Conservation (phyloP, 92 coral and sea anemone genomes). For the Porites cylindrica region DNA sequence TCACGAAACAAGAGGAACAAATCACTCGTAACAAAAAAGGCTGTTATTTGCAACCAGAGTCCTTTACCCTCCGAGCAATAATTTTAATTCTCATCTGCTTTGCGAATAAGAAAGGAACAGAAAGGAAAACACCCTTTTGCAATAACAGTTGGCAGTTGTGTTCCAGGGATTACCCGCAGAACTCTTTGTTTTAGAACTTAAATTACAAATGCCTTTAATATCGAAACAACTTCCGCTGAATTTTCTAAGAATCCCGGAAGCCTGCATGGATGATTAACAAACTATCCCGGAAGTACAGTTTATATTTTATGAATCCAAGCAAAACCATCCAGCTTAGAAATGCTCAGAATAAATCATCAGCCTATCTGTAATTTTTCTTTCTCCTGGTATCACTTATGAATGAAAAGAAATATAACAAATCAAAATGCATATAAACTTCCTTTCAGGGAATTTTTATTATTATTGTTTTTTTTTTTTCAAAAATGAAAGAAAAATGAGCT, state of each 20-base stretch:
- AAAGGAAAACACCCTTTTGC: too few species aligned
- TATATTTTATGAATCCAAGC: background rate
- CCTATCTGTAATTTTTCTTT: background rate
- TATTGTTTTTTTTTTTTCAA: background rate
- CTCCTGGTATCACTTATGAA: too few species aligned
- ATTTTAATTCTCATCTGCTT: too few species aligned
- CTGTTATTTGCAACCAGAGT: too few species aligned
- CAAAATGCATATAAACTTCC: background rate
- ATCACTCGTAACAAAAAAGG: too few species aligned
- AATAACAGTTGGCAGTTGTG: too few species aligned
- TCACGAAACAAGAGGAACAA: too few species aligned
- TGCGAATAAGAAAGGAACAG: too few species aligned
- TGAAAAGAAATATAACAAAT: too few species aligned
- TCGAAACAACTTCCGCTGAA: slow-evolving; percentile 21
- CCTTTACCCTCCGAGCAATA: too few species aligned
- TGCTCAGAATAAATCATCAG: background rate
- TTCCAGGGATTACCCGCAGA: too few species aligned
- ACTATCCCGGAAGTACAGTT: background rate
- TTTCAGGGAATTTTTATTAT: background rate
- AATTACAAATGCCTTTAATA: background rate
- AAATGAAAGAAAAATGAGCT: background rate
- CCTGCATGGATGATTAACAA: background rate
- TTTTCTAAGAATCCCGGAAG: slow-evolving; percentile 13
- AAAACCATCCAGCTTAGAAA: background rate
- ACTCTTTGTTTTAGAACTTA: too few species aligned